A percentile compares a stretch with the other conserved stretches of the same genome.
Conservation (phyloP, 2,797 vertebrate genomes). For the Ceryle rudis region DNA sequence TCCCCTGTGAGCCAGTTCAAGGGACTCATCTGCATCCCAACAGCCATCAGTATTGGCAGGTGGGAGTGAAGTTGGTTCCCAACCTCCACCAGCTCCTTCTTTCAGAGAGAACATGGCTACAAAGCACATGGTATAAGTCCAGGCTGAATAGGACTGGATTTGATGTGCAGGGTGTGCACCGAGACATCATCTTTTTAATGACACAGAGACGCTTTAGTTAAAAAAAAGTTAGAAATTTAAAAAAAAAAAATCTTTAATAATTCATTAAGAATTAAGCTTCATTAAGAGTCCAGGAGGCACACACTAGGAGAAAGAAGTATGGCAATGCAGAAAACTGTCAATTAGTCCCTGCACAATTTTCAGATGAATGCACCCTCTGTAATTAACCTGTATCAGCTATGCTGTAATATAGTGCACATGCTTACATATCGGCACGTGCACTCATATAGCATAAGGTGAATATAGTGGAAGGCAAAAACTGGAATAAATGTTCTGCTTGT, state of each 20-base stretch:
- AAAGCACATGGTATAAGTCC: background rate
- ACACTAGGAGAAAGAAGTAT: background rate
- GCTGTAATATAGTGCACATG: rapidly evolving
- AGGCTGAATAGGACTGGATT: background rate
- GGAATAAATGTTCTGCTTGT: background rate
- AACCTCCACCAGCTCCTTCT: background rate
- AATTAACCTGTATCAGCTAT: background rate
- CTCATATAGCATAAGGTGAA: background rate
- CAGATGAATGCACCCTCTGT: background rate
- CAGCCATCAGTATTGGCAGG: background rate
- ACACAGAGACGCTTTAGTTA: background rate
- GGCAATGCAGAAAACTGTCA: background rate
- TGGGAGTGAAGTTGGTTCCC: background rate
- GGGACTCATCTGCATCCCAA: background rate
- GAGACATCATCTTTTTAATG: background rate
- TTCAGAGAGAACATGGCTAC: background rate
- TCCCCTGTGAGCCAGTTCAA: rapidly evolving
- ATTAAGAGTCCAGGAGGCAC: rapidly evolving
- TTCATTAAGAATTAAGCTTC: background rate
- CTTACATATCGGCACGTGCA: background rate
- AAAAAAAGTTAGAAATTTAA: too few relatives aligned
- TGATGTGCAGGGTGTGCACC: background rate
- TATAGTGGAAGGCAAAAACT: background rate
- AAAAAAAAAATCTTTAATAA: too few relatives aligned
- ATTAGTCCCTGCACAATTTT: background rate